Conservation (phyloP, 2,888 invertebrate genomes). For the Merodon equestris region DNA sequence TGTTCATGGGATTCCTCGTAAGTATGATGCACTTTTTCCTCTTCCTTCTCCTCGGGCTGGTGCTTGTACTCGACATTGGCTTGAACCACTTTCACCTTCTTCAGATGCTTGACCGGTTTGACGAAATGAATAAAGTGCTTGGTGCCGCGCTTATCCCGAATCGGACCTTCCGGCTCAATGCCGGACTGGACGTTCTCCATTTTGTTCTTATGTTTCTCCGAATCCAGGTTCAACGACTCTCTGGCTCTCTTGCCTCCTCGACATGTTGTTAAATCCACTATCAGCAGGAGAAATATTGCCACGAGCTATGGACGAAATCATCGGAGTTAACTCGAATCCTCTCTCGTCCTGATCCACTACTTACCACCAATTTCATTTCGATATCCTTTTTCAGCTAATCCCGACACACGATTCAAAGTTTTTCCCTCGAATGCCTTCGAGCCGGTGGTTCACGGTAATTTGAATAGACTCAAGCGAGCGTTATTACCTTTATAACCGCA, state of each 20-base stretch:
- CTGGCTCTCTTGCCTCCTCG: slow-evolving; percentile 48
- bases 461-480: slow-evolving; percentile 15
- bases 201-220: background rate
- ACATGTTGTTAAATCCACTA: slow-evolving; percentile 37
- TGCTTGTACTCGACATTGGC: slow-evolving; percentile 62
- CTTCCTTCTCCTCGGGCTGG: slow-evolving; percentile 57
- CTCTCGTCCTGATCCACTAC: background rate
- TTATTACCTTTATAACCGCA: slow-evolving; percentile 64
- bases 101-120: slow-evolving; percentile 70
- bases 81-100: slow-evolving; percentile 68
- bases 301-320: slow-evolving; percentile 28
- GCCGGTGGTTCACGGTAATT: slow-evolving; percentile 41
- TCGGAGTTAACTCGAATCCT: too few species aligned
- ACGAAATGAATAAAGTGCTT: slow-evolving; percentile 71
- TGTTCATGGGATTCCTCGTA: slow-evolving; percentile 77
- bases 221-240: slow-evolving; percentile 46
- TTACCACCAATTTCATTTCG: slow-evolving; percentile 60
- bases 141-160: slow-evolving; percentile 71
- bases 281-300: slow-evolving; percentile 43
- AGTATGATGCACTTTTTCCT: slow-evolving; percentile 73
- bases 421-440: slow-evolving; percentile 19
- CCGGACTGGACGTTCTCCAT: background rate
- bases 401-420: background rate
- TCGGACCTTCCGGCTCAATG: slow-evolving; percentile 48
- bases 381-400: slow-evolving; percentile 38